Conservation (phyloP, 2,888 invertebrate genomes). For the Notodonta dromedarius region DNA sequence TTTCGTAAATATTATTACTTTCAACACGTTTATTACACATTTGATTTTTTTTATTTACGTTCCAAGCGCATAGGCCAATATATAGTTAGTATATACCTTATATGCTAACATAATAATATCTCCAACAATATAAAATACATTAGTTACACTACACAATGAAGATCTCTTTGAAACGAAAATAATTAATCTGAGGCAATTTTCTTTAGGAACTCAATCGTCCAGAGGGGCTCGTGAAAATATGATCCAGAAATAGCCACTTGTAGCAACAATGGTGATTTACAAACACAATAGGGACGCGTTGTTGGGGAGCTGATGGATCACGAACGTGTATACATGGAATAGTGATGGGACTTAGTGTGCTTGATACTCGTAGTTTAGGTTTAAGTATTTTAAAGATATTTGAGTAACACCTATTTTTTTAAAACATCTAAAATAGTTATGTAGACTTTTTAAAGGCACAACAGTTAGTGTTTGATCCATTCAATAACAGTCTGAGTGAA, state of each 20-base stretch:
- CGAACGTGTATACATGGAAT: slow-evolving; percentile 41
- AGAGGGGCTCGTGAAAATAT: slow-evolving; percentile 26
- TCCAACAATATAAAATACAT: too few species aligned
- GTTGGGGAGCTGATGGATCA: slow-evolving; percentile 45
- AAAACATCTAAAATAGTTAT: too few species aligned
- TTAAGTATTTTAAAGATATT: not conserved
- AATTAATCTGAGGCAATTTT: slow-evolving; percentile 38
- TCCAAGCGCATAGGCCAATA: too few species aligned
- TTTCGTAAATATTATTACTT: too few species aligned
- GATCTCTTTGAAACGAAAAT: slow-evolving; percentile 18
- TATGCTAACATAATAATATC: too few species aligned
- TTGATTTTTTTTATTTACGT: too few species aligned
- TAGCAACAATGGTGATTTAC: slow-evolving; percentile 57
- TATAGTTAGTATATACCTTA: too few species aligned
- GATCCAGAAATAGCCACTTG: slow-evolving; percentile 54
- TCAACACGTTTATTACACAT: too few species aligned
- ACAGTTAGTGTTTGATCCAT: too few species aligned
- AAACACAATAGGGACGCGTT: slow-evolving; percentile 47
- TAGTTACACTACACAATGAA: not conserved
- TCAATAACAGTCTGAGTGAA: too few species aligned
- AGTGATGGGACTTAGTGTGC: slow-evolving; percentile 18
- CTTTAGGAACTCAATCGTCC: slow-evolving; percentile 19
- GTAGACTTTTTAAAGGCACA: too few species aligned
- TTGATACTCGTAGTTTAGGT: not conserved
- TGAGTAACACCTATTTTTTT: too few species aligned